phyloP scores from a whole-genome alignment of 2,888 invertebrate genomes.

The Cerceris ruficornis region DNA sequence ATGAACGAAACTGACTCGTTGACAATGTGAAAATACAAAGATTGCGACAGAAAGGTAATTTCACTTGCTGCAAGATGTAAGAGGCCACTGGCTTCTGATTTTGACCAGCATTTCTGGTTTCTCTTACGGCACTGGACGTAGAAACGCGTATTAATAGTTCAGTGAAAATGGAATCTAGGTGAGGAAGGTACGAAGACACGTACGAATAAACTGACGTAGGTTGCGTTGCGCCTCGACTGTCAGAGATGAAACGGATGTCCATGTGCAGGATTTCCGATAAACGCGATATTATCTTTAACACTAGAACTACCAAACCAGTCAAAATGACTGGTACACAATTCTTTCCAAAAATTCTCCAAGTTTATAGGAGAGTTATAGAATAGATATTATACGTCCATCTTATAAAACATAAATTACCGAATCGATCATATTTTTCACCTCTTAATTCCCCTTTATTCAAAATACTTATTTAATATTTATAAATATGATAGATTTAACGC shows the following conservation, averaged over 20 bases:
- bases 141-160: conserved; percentile 76
- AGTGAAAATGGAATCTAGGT: conserved; percentile 63
- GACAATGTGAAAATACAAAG: background rate
- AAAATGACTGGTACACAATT: no score
- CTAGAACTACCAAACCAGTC: no score
- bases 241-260: conserved; percentile 34
- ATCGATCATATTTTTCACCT: no score
- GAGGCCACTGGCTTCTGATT: conserved; percentile 62
- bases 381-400: no score
- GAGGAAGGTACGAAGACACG: conserved; percentile 39
- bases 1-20: background rate
- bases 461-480: no score
- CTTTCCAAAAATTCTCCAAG: no score
- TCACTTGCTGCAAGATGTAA: conserved; percentile 44
- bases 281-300: no score
- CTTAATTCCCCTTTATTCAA: no score
- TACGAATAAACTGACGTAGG: conserved; percentile 20
- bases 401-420: no score
- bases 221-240: conserved; percentile 23
- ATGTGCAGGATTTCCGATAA: background rate
- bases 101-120: conserved; percentile 43
- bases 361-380: no score
- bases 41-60: conserved; percentile 19
- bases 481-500: no score
- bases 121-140: conserved; percentile 64